Percentiles rank a stretch among this genome's conserved stretches.
Evolutionary conservation across 2,888 invertebrate species (phyloP).

Genomic region (Blastobasis lacticolella): DNA sequence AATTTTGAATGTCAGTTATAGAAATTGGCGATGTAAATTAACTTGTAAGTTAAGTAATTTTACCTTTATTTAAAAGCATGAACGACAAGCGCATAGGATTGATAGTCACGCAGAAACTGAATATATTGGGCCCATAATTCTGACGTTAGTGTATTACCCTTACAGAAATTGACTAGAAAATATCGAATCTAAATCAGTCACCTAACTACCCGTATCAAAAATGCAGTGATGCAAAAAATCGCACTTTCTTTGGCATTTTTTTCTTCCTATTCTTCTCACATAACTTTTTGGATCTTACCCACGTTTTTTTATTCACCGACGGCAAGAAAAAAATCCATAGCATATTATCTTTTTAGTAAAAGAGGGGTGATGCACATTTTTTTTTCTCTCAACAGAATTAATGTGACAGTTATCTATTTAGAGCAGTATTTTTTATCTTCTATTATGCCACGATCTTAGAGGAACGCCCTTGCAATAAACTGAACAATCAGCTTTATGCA

Average conservation of each 20-base stretch:
- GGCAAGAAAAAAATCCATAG: constrained; percentile 29
- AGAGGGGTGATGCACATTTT: constrained; percentile 50
- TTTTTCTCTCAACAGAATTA: constrained; percentile 34
- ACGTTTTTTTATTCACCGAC: constrained; percentile 50
- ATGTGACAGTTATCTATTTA: constrained; percentile 51
- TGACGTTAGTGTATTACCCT: no score
- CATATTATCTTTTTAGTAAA: constrained; percentile 28
- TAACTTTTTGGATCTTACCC: constrained; percentile 37
- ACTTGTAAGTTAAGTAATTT: no score
- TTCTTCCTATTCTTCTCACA: constrained; percentile 17
- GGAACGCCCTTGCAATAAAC: constrained; percentile 50
- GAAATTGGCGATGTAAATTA: no score
- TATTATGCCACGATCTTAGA: constrained; percentile 30
- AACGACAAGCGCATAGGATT: no score
- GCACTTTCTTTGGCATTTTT: constrained; percentile 4
- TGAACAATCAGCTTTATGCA: constrained; percentile 22
- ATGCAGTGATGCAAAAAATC: constrained; percentile 3
- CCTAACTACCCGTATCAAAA: constrained; percentile 6
- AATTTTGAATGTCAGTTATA: no score
- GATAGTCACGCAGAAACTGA: no score
- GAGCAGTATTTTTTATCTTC: constrained; percentile 29
- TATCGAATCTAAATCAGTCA: constrained; percentile 27
- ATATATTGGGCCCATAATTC: no score
- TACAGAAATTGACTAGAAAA: no score
- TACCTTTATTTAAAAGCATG: no score